phyloP scores from a whole-genome alignment of 2,797 vertebrate genomes.

The Vultur gryphus region DNA sequence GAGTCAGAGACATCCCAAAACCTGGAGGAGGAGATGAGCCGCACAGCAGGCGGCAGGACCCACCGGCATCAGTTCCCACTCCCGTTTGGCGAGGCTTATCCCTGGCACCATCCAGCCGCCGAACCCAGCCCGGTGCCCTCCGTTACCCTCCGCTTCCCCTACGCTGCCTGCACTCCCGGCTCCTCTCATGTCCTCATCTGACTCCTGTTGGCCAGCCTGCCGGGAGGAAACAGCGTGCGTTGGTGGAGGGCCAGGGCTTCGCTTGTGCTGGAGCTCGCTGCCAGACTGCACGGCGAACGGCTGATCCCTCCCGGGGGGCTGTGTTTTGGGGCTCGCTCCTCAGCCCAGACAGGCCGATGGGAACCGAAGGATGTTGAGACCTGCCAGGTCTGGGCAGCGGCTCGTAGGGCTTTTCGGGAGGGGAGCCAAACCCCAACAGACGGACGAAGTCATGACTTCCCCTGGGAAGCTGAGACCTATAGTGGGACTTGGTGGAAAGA shows the following conservation, averaged over 20 bases:
- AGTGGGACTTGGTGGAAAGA: not conserved
- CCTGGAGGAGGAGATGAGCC: not conserved
- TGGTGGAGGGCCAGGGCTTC: constrained; percentile 50
- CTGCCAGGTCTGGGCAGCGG: constrained; percentile 12
- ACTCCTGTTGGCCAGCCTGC: constrained; percentile 51
- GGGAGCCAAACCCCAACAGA: not conserved
- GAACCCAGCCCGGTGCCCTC: not conserved
- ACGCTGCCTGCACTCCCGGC: not conserved
- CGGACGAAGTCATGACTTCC: not conserved
- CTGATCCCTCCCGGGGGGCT: not conserved
- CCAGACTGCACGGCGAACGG: constrained; percentile 20
- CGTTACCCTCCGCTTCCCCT: not conserved
- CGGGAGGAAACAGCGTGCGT: constrained; percentile 40
- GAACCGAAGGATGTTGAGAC: not conserved
- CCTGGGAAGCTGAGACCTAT: not conserved
- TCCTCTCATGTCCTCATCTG: constrained; percentile 53
- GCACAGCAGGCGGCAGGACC: rapidly evolving
- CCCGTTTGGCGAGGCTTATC: rapidly evolving
- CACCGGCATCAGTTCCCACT: rapidly evolving
- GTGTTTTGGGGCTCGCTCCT: not conserved
- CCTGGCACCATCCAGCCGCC: rapidly evolving
- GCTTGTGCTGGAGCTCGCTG: constrained; percentile 26
- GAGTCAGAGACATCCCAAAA: not conserved
- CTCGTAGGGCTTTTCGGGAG: not conserved
- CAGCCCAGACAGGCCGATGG: not conserved